These are phyloP conservation scores for Trinectes maculatus DNA, from an alignment of 2,113 vertebrate species.

Conservation along the genomic window DNA sequence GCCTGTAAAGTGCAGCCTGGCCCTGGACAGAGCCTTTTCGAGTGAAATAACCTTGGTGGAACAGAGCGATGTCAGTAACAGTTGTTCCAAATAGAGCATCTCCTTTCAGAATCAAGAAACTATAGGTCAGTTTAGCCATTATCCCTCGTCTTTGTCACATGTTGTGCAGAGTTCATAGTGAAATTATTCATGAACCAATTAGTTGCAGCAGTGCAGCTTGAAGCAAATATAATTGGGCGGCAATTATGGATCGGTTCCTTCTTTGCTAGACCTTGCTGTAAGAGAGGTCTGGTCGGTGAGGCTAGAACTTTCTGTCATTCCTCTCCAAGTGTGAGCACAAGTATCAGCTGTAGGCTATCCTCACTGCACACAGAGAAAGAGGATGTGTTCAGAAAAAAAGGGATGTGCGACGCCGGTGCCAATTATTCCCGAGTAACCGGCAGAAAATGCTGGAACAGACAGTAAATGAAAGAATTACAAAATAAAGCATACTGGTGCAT, in stretches of 20 bases:
- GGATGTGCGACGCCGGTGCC: slow-evolving; percentile 17
- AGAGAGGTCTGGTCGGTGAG: slow-evolving; percentile 59
- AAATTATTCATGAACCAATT: slow-evolving; percentile 80
- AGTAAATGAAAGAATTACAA: slow-evolving; percentile 12
- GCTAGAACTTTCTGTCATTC: slow-evolving; percentile 58
- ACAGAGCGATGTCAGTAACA: slow-evolving; percentile 29
- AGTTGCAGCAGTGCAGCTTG: slow-evolving; percentile 64
- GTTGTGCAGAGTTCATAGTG: slow-evolving; percentile 37
- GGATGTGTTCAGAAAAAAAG: slow-evolving; percentile 5
- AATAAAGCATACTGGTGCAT: background rate
- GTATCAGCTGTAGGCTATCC: slow-evolving; percentile 40
- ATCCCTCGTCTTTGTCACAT: slow-evolving; percentile 50
- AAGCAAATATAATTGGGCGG: slow-evolving; percentile 78
- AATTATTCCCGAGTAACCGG: slow-evolving; percentile 60
- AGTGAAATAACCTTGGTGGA: slow-evolving; percentile 42
- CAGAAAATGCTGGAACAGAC: slow-evolving; percentile 2
- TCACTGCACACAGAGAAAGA: background rate
- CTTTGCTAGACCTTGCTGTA: slow-evolving; percentile 65
- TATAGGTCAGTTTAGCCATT: slow-evolving; percentile 48
- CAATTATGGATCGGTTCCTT: slow-evolving; percentile 73
- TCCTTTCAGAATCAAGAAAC: slow-evolving; percentile 35
- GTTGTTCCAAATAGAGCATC: background rate
- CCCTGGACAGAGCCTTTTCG: slow-evolving; percentile 51
- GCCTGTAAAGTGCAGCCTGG: slow-evolving; percentile 14
- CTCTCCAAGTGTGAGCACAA: slow-evolving; percentile 46